These are phyloP conservation scores for Escarpia spicata DNA, from an alignment of 2,888 invertebrate species.

Conservation along the genomic window DNA sequence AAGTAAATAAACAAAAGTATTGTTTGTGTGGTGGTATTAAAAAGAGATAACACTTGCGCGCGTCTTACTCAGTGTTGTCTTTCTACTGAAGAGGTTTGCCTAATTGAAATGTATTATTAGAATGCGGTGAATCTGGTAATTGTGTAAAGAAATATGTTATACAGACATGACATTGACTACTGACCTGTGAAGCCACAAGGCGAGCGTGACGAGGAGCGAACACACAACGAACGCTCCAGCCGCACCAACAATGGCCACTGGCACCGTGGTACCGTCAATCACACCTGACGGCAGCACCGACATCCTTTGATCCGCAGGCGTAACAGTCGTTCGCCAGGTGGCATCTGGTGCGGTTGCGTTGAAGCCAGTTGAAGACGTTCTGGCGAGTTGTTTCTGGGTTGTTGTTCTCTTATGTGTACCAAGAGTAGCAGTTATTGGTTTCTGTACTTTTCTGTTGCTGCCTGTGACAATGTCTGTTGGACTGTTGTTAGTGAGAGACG, in stretches of 20 bases:
- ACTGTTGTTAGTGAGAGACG: not conserved
- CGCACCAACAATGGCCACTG: not conserved
- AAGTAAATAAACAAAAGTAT: too few relatives aligned
- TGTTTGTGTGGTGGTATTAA: too few relatives aligned
- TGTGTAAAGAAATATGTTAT: not conserved
- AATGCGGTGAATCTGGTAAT: not conserved
- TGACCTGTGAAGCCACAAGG: not conserved
- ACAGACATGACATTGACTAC: not conserved
- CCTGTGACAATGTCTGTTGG: not conserved
- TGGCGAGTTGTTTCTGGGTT: too few relatives aligned
- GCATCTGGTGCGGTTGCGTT: not conserved
- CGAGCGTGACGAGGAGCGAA: not conserved
- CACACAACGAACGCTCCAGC: not conserved
- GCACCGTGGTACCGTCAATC: conserved; percentile 9
- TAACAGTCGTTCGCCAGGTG: not conserved
- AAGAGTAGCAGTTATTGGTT: not conserved
- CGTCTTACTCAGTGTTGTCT: too few relatives aligned
- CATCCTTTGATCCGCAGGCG: not conserved
- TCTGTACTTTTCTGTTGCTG: not conserved
- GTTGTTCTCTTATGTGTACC: not conserved
- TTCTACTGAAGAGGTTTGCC: not conserved
- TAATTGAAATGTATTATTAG: not conserved
- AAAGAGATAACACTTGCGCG: too few relatives aligned
- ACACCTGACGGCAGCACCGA: not conserved
- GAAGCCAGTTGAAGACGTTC: not conserved